A percentile compares a stretch with the other conserved stretches of the same genome.
Evolutionary conservation across 2,888 invertebrate species (phyloP).

Genomic region (Sarcophaga rosellei): DNA sequence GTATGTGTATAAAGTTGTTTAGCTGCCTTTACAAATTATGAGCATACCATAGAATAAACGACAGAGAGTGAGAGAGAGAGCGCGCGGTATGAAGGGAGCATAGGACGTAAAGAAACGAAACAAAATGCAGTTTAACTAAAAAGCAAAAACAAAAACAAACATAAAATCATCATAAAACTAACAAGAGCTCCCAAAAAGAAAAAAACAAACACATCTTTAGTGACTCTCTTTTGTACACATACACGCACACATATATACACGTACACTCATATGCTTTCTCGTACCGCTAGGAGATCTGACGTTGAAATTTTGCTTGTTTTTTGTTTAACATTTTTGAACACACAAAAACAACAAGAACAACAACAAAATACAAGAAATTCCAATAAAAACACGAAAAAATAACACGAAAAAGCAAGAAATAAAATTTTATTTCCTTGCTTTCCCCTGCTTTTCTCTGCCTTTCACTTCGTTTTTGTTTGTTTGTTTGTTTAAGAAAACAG

Average conservation of each 20-base stretch:
- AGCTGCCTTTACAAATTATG: not conserved
- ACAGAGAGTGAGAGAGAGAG: not conserved
- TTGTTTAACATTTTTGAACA: no score
- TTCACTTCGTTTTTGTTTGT: not conserved
- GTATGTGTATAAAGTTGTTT: not conserved
- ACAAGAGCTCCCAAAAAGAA: not conserved
- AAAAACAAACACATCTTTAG: constrained; percentile 1
- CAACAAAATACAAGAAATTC: no score
- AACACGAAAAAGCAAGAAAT: no score
- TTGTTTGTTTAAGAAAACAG: not conserved
- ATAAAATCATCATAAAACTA: not conserved
- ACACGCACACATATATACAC: no score
- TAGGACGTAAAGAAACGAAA: not conserved
- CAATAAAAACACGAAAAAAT: no score
- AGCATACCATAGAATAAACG: not conserved
- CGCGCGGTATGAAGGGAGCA: not conserved
- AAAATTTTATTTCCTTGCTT: no score
- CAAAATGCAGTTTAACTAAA: not conserved
- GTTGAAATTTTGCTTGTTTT: no score
- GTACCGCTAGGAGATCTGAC: no score
- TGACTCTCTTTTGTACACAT: no score
- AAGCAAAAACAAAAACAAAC: constrained; percentile 11
- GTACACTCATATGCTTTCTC: no score
- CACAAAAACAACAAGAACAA: no score
- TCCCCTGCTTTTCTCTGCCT: no score